phyloP scores from a whole-genome alignment of 1,140 invertebrate genomes.

The Sitophilus oryzae region DNA sequence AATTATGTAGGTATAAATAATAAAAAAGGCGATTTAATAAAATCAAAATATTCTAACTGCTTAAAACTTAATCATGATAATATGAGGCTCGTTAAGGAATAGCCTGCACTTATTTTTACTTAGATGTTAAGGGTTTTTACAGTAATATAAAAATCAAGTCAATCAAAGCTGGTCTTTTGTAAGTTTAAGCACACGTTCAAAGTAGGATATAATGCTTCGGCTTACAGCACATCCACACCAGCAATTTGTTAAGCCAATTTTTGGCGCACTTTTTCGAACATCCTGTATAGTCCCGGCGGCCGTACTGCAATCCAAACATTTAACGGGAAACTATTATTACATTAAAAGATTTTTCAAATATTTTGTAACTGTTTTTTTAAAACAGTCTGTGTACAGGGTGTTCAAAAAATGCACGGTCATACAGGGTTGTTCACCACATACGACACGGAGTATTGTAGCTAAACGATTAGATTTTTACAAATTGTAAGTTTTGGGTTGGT shows the following conservation, averaged over 20 bases:
- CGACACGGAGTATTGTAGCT: too few species aligned
- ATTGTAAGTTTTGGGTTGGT: too few species aligned
- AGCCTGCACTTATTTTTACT: conserved; percentile 18
- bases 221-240: conserved; percentile 38
- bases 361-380: too few species aligned
- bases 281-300: conserved; percentile 21
- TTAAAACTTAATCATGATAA: conserved; percentile 13
- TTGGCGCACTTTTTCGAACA: conserved; percentile 37
- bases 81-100: conserved; percentile 24
- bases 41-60: conserved; percentile 18
- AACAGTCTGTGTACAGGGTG: too few species aligned
- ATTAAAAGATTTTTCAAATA: background rate
- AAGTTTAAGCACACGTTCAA: conserved; percentile 35
- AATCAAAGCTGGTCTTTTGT: conserved; percentile 34
- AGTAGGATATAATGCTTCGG: conserved; percentile 37
- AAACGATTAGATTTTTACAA: too few species aligned
- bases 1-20: too few species aligned
- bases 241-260: conserved; percentile 38
- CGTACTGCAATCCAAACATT: background rate
- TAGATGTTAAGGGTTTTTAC: conserved; percentile 24
- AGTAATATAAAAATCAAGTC: conserved; percentile 23
- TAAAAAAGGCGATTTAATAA: too few species aligned
- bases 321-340: background rate
- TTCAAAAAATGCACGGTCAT: too few species aligned
- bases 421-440: too few species aligned